A percentile compares a stretch with the other conserved stretches of the same genome.
phyloP scores from a whole-genome alignment of 2,113 vertebrate genomes.

The Cavia aperea region DNA sequence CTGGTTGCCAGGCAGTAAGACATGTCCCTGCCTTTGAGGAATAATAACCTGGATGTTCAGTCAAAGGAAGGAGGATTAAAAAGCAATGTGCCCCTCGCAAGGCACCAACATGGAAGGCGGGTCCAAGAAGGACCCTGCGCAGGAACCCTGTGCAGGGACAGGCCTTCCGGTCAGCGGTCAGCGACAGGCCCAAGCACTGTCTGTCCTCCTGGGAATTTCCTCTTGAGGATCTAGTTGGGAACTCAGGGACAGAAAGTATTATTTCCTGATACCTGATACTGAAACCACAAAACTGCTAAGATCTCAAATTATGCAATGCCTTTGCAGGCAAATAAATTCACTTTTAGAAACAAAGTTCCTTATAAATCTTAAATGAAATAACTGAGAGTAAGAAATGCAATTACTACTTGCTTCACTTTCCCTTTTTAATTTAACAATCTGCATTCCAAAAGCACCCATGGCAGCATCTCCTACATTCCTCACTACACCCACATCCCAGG shows the following conservation, averaged over 20 bases:
- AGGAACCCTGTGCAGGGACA: not conserved
- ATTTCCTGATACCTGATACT: not conserved
- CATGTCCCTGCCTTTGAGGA: not conserved
- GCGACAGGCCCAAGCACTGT: not conserved
- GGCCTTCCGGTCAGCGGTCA: not conserved
- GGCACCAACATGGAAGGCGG: not conserved
- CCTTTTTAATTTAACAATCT: not conserved
- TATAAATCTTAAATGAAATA: constrained; percentile 15
- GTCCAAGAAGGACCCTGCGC: not conserved
- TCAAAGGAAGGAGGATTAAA: not conserved
- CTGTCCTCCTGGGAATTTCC: not conserved
- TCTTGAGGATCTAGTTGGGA: not conserved
- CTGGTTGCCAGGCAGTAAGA: not conserved
- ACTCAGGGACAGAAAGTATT: not conserved
- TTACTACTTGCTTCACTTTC: constrained; percentile 5
- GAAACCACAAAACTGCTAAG: constrained; percentile 4
- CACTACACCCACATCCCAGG: constrained; percentile 40
- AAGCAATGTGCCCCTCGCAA: not conserved
- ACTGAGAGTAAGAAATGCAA: constrained; percentile 7
- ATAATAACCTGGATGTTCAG: not conserved
- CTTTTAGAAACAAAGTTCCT: constrained; percentile 23
- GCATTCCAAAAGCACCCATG: constrained; percentile 57
- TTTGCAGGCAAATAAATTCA: constrained; percentile 27
- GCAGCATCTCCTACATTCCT: constrained; percentile 68
- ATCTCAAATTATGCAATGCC: not conserved